These are phyloP conservation scores for Nannospalax galili DNA, from an alignment of 2,113 vertebrate species.

Conservation along the genomic window DNA sequence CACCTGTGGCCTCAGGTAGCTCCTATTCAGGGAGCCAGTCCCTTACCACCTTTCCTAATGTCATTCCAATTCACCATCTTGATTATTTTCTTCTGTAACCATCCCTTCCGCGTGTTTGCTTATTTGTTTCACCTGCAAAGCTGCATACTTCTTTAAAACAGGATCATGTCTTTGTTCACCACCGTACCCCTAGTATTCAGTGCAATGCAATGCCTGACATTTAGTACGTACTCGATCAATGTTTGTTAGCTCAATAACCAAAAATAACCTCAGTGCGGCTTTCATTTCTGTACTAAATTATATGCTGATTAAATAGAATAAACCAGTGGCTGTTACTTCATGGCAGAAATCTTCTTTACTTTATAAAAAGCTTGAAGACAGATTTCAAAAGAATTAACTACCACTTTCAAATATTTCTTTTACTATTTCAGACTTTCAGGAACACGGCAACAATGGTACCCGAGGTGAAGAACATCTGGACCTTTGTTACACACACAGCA, in stretches of 20 bases:
- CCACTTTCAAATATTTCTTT: constrained; percentile 37
- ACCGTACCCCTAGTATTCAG: background rate
- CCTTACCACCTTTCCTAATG: background rate
- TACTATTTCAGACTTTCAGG: background rate
- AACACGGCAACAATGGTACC: background rate
- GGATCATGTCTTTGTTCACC: background rate
- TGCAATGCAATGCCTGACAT: background rate
- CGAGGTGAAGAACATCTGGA: background rate
- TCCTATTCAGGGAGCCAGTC: too few relatives aligned
- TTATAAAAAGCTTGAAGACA: constrained; percentile 47
- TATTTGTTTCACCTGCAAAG: background rate
- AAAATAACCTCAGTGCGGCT: background rate
- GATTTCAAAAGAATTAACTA: constrained; percentile 34
- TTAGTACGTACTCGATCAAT: background rate
- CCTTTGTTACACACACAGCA: background rate
- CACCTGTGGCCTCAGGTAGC: background rate
- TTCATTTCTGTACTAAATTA: background rate
- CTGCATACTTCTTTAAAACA: background rate
- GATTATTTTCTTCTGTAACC: background rate
- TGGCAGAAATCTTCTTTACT: background rate
- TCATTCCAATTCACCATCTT: too few relatives aligned
- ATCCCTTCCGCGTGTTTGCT: background rate
- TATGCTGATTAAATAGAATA: background rate
- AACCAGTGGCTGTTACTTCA: background rate
- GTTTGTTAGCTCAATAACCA: background rate